Base-by-base conservation (phyloP, 2,113 vertebrate species). In the Sigmodon hispidus region DNA sequence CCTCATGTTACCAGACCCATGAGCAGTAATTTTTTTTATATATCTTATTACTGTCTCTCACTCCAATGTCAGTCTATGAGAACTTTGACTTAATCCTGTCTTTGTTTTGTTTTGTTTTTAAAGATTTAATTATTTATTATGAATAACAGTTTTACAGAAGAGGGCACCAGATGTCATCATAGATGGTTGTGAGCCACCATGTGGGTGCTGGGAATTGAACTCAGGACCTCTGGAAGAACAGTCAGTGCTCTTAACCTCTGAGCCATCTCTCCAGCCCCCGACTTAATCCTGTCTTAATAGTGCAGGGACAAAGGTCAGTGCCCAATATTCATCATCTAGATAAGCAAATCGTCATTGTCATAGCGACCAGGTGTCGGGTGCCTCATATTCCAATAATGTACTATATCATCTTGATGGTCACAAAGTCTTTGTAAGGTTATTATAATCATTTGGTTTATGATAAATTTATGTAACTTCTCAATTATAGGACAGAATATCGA, bases 271-370 rank as follows among this genome's bases (percentile, higher is more conserved):
- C n/a, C n/a, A n/a, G n/a, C n/a, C n/a, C n/a, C n/a, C n/a, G n/a
- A n/a, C n/a, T n/a, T n/a, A n/a, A n/a, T n/a, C n/a, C 84, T 15
- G 0, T 84, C 80, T 43, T 81, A 45, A 24, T 13, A 57, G 88
- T 0, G 0, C 7, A 16, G 63, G 26, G 61, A 22, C 31, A 40
- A 61, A 43, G 55, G 61, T 61, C 8, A 0, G 17, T 52, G n/a
- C 31, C 57, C 26, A 40, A 5, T 16, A 55, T 36, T 73, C 43
- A 88, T 5, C 36, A 36, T 19, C 8, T 15, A 36, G 93, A n/a
- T 26, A 34, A 63, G 69, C 1, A 3, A 40, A 63, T n/a, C 7
- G 40, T 80, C n/a, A 10, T 73, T 13, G 67, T 50, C 63, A 59
- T 17, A 76, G 70, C 59, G 36, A 13, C 57, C 69, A 79, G 17